Conservation (phyloP, 2,113 vertebrate genomes). For the Microtus richardsoni region DNA sequence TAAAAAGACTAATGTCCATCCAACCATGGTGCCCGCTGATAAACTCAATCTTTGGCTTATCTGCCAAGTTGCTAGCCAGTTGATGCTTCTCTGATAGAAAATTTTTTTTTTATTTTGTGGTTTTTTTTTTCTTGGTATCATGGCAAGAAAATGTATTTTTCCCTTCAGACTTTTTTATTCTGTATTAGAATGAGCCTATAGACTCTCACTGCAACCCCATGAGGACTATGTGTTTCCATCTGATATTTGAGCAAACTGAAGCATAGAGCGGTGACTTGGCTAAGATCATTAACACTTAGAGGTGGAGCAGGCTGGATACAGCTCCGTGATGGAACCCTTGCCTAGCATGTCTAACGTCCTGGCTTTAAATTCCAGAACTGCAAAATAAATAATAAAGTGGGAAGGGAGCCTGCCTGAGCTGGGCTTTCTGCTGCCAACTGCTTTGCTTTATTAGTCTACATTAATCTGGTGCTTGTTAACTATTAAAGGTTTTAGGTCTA, state of each 20-base stretch:
- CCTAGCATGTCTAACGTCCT: background rate
- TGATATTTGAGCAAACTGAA: background rate
- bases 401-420: background rate
- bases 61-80: background rate
- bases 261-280: background rate
- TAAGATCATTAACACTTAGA: slow-evolving; percentile 10
- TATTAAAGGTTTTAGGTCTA: slow-evolving; percentile 20
- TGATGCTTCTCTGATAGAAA: background rate
- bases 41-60: background rate
- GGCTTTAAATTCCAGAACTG: background rate
- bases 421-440: background rate
- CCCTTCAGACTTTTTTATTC: background rate
- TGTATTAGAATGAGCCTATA: background rate
- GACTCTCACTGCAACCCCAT: background rate
- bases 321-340: background rate
- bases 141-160: background rate
- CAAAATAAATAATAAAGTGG: background rate
- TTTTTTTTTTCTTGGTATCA: background rate
- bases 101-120: background rate
- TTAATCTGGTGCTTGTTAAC: background rate
- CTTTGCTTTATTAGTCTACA: background rate
- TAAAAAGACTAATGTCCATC: background rate
- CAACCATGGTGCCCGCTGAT: background rate
- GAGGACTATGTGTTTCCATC: background rate
- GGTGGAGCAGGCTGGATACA: background rate